These are phyloP conservation scores for Ptychoptera albimana DNA, from an alignment of 2,888 invertebrate species.

Conservation along the genomic window DNA sequence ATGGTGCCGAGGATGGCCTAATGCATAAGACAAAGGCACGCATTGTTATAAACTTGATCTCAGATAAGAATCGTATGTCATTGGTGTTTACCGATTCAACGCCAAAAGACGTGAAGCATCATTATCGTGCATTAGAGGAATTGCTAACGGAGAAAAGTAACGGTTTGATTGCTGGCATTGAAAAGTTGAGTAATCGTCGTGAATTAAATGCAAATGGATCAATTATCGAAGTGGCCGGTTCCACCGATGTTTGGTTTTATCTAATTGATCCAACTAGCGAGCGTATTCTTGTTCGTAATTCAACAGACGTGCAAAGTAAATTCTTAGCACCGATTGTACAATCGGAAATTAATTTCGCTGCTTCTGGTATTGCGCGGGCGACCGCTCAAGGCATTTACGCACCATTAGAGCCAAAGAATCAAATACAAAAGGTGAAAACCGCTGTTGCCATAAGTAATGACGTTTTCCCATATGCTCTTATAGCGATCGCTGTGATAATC, in stretches of 20 bases:
- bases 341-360: constrained; percentile 48
- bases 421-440: constrained; percentile 32
- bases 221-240: constrained; percentile 46
- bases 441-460: constrained; percentile 41
- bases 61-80: constrained; percentile 59
- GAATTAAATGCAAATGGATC: constrained; percentile 59
- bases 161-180: constrained; percentile 62
- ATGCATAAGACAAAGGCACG: constrained; percentile 26
- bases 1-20: constrained; percentile 33
- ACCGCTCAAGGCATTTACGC: constrained; percentile 50
- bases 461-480: constrained; percentile 76
- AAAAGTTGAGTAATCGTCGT: constrained; percentile 65
- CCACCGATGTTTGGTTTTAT: constrained; percentile 81
- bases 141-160: constrained; percentile 38
- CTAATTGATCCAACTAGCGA: constrained; percentile 65
- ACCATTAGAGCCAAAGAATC: constrained; percentile 27
- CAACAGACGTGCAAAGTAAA: constrained; percentile 50
- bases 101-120: constrained; percentile 47
- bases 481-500: constrained; percentile 79
- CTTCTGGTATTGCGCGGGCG: constrained; percentile 50
- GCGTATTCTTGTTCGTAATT: constrained; percentile 54
- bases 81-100: constrained; percentile 59
- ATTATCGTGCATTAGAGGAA: constrained; percentile 33
- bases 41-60: constrained; percentile 49
- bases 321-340: constrained; percentile 43